Base-by-base conservation (phyloP, 2,888 invertebrate genomes). In the Panzeria rudis region DNA sequence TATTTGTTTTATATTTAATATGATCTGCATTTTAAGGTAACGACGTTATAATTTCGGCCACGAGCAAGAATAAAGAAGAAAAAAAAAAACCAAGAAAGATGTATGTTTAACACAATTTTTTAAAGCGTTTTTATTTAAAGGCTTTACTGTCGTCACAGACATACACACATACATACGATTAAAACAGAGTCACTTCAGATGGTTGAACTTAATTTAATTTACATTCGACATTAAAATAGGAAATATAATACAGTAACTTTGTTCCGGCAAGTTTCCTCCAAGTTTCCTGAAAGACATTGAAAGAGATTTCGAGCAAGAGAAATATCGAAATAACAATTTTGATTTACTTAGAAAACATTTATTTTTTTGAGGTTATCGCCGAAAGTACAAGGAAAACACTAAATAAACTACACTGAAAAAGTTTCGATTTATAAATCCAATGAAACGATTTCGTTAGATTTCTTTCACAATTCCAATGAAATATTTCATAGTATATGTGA, bases 11-110 rank as follows among this genome's bases (percentile, higher is more conserved):
- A 15, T 38, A n/a, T 25, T 64, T 47, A 29, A 50, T 6, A 8
- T 6, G 15, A 29, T 47, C 56, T 77, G 56, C 32, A 9, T 32
- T n/a, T 29, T 44, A 44, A 54, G 20, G 32, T 25, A 29, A 29
- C 29, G 8, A 29, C 9, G 29, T 29, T 61, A 69, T 59, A 61
- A 50, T 77, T 69, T 77, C 23, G 44, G 29, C 15, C 61, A 41
- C 38, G 0, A 38, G 61, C 38, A 69, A 69, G 52, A 78, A 69
- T 41, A 78, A 78, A 32, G 0, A 25, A 32, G n/a, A 9, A 6
- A 54, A 47, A 50, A 44, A 5, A 44, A 5, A 15, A n/a, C 15
- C 9, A 41, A n/a, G 8, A 64, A 3, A 15, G 1, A 20, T 8
- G 23, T 15, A 41, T 41, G n/a, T n/a, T n/a, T 29, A 20, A 68